Base-by-base conservation (phyloP, 2,888 invertebrate species). In the Eupithecia pulchellata region DNA sequence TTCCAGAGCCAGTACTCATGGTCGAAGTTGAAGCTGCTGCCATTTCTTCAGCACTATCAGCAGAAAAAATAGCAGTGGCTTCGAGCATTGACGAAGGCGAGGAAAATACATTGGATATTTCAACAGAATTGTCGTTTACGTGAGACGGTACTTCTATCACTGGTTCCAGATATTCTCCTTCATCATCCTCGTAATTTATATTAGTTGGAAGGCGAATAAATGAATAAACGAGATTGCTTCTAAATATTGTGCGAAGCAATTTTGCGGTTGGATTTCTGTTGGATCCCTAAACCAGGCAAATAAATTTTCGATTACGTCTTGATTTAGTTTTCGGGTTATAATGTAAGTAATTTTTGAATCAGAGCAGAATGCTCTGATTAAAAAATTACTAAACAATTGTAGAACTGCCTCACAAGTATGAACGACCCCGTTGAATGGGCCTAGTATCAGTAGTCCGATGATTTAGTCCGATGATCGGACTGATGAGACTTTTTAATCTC, bases 231-330 rank as follows among this genome's bases (percentile, higher is more conserved):
- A 71, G 32, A 58, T 58, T 68, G 34, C 68, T 68, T 68, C 72
- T 47, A 62, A 72, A 72, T 25, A 72, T 68, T 11, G 68, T 62
- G 55, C 68, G 11, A 17, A 72, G 39, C 32, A 47, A 32, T 36
- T 64, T 64, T 64, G 47, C 47, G 4, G 64, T 64, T 20, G 64
- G 72, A 25, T 72, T 72, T 63, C 55, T 62, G 32, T 72, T 72
- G n/a, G 52, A 58, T 17, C 63, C 42, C 72, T 58, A 64, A 69
- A 72, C 25, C 68, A 61, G 20, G 71, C 68, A 62, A 71, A 71
- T 58, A 71, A 62, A 64, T 71, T 71, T 71, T 72, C 72, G 13
- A 66, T 62, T 6, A 68, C 63, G 57, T 72, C 68, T 58, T 72
- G 68, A 47, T 72, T 72, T 58, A 72, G 29, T 66, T 66, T 66